Conservation (phyloP, 2,113 vertebrate species). For the Rhea americana region DNA sequence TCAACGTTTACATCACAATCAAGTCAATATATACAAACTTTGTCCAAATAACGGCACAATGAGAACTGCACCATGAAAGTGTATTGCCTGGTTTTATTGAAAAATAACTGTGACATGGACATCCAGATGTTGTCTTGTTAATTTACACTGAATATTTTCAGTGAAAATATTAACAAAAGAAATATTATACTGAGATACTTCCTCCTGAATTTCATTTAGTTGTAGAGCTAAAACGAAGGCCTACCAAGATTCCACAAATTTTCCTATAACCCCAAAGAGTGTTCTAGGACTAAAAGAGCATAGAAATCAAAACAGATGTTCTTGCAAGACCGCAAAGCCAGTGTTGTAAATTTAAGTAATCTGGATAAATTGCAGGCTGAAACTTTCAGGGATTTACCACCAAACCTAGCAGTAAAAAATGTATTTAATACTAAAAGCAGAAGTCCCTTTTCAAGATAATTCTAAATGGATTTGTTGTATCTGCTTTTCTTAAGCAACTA, state of each 20-base stretch:
- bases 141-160: background rate
- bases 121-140: background rate
- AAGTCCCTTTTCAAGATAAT: slow-evolving; percentile 48
- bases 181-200: background rate
- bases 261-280: background rate
- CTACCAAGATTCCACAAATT: background rate
- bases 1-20: background rate
- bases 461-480: slow-evolving; percentile 58
- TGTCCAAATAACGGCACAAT: background rate
- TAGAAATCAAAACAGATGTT: slow-evolving; percentile 59
- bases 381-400: slow-evolving; percentile 57
- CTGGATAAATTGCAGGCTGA: slow-evolving; percentile 37
- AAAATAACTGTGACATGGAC: background rate
- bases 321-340: slow-evolving; percentile 37
- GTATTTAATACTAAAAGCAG: slow-evolving; percentile 65
- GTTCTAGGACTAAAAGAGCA: slow-evolving; percentile 24
- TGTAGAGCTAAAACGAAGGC: background rate
- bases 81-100: background rate
- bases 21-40: background rate
- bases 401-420: slow-evolving; percentile 53
- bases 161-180: background rate
- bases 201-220: background rate
- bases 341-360: slow-evolving; percentile 39
- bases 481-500: slow-evolving; percentile 41
- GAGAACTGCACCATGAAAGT: accelerated